Percentiles rank a stretch among this genome's conserved stretches.
Conservation (phyloP, 2,797 vertebrate species). For the Sciurus vulgaris region DNA sequence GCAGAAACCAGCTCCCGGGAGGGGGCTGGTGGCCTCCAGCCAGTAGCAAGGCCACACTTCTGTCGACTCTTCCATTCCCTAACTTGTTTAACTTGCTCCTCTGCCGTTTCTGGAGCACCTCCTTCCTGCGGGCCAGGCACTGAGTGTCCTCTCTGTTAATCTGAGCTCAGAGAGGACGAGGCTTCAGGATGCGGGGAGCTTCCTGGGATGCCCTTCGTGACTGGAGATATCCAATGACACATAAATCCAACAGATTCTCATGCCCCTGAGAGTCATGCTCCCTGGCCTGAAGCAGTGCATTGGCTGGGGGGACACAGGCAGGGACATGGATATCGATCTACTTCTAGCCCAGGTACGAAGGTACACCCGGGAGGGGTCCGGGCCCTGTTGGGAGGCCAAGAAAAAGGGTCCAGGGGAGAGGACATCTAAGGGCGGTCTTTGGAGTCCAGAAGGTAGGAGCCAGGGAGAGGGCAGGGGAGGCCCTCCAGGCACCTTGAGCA, state of each 20-base stretch:
- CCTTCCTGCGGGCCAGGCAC: not conserved
- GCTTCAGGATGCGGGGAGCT: not conserved
- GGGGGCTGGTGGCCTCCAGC: not conserved
- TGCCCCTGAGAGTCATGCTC: rapidly evolving
- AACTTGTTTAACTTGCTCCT: rapidly evolving
- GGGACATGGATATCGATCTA: not conserved
- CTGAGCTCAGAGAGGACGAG: not conserved
- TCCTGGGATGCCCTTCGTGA: not conserved
- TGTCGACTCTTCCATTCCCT: rapidly evolving
- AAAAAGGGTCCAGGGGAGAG: not conserved
- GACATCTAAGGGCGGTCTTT: rapidly evolving
- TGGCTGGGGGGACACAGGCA: not conserved
- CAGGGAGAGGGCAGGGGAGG: rapidly evolving
- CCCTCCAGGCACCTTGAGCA: rapidly evolving
- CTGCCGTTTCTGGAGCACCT: not conserved
- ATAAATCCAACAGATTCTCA: not conserved
- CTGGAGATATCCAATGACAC: not conserved
- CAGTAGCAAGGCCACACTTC: not conserved
- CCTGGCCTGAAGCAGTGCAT: not conserved
- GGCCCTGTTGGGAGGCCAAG: not conserved
- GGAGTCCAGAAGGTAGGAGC: not conserved
- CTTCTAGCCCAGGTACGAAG: rapidly evolving
- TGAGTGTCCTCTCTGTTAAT: not conserved
- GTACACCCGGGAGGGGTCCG: not conserved
- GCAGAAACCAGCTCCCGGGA: not conserved